A percentile compares a stretch with the other conserved stretches of the same genome.
phyloP scores from a whole-genome alignment of 2,797 vertebrate genomes.

The Pangasius sanitwongsei region DNA sequence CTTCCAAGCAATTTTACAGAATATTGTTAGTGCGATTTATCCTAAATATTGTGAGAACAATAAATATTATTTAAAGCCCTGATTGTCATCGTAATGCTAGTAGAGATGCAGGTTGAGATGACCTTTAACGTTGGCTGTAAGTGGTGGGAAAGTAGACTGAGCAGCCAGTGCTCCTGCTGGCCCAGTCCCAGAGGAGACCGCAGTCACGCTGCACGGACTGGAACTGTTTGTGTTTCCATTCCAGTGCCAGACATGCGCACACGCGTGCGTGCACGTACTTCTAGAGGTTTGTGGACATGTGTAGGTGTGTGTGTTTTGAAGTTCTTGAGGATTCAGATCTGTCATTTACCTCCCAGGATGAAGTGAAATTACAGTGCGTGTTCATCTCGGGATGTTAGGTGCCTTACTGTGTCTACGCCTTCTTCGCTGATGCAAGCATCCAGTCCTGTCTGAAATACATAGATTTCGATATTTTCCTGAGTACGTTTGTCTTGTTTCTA shows the following conservation, averaged over 20 bases:
- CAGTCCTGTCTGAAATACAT: background rate
- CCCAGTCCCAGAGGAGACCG: slow-evolving; percentile 18
- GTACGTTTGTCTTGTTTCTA: background rate
- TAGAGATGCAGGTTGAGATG: background rate
- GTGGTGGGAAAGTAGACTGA: slow-evolving; percentile 30
- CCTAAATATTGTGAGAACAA: background rate
- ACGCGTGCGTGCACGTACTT: background rate
- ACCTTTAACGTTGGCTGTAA: background rate
- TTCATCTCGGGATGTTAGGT: background rate
- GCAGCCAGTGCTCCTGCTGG: slow-evolving; percentile 28
- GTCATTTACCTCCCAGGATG: slow-evolving; percentile 37
- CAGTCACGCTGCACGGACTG: slow-evolving; percentile 26
- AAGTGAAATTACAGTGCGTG: background rate
- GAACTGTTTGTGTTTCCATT: slow-evolving; percentile 45
- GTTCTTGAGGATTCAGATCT: background rate
- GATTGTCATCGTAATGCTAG: background rate
- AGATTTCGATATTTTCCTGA: too few species aligned
- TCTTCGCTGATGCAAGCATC: background rate
- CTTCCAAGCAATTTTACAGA: background rate
- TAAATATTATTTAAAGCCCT: background rate
- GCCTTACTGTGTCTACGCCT: background rate
- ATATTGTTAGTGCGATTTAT: background rate
- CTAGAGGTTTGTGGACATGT: background rate
- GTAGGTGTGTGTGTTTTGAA: background rate
- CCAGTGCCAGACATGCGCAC: background rate